These are phyloP conservation scores for Gallinago jamesoni DNA, from an alignment of 2,113 vertebrate genomes.

Conservation along the genomic window DNA sequence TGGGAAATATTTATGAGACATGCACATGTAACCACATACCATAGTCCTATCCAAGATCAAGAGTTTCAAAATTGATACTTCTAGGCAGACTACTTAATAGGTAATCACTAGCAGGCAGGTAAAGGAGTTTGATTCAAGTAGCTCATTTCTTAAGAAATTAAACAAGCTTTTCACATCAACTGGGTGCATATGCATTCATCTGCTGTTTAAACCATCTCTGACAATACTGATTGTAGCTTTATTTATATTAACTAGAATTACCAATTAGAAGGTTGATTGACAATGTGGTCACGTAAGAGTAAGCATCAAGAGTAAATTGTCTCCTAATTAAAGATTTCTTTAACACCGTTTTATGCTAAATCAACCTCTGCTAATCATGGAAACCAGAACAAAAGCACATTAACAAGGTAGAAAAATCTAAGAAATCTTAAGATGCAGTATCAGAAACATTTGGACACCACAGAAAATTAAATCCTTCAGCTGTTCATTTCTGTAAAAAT, in stretches of 20 bases:
- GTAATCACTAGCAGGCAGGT: constrained; percentile 20
- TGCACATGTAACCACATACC: constrained; percentile 39
- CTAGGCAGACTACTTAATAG: constrained; percentile 23
- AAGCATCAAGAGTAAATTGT: constrained; percentile 27
- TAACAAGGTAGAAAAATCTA: neutral
- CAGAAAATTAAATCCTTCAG: neutral
- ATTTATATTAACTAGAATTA: constrained; percentile 22
- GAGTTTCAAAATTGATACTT: constrained; percentile 44
- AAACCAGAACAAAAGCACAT: neutral
- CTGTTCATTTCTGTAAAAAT: neutral
- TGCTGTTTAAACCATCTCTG: constrained; percentile 11
- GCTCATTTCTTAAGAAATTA: constrained; percentile 35
- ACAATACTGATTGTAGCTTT: constrained; percentile 26
- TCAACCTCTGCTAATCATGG: neutral
- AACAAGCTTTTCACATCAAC: constrained; percentile 20
- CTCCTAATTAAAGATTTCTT: constrained; percentile 25
- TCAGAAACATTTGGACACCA: neutral
- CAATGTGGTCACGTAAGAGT: constrained; percentile 36
- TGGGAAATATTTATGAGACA: constrained; percentile 64
- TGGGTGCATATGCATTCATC: neutral
- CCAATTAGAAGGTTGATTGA: constrained; percentile 27
- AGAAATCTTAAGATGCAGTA: neutral
- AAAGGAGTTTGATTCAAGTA: constrained; percentile 21
- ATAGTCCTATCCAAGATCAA: constrained; percentile 20
- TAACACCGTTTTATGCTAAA: constrained; percentile 3